A percentile compares a stretch with the other conserved stretches of the same genome.
phyloP scores from a whole-genome alignment of 2,113 vertebrate genomes.

The Solea senegalensis region DNA sequence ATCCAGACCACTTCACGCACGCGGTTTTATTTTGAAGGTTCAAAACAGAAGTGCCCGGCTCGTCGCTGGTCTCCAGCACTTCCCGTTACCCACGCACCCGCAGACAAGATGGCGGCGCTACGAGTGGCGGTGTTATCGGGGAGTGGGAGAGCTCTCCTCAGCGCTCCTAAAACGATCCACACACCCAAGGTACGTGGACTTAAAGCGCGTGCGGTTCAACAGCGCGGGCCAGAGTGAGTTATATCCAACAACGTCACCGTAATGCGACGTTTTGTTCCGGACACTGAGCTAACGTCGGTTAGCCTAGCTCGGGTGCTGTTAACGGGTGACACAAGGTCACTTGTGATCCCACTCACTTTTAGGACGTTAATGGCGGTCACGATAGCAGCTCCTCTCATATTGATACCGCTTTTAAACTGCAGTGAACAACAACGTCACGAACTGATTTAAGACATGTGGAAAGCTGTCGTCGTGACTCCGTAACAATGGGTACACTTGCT shows the following conservation, averaged over 20 bases:
- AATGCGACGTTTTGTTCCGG: not conserved
- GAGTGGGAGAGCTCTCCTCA: conserved; percentile 75
- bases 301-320: conserved; percentile 17
- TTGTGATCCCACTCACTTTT: not conserved
- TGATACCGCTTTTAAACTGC: rapidly evolving
- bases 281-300: conserved; percentile 5
- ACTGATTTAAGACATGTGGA: too few relatives aligned
- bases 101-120: conserved; percentile 82
- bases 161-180: conserved; percentile 60
- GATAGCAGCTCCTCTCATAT: rapidly evolving
- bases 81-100: not conserved
- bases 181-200: conserved; percentile 67
- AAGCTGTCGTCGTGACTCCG: too few relatives aligned
- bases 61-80: too few relatives aligned
- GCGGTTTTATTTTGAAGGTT: too few relatives aligned
- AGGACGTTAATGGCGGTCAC: rapidly evolving
- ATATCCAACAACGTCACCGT: rapidly evolving
- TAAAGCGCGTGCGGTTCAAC: rapidly evolving
- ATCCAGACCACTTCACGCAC: too few relatives aligned
- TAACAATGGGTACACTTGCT: too few relatives aligned
- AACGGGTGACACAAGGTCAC: conserved; percentile 73
- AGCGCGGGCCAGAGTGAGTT: rapidly evolving
- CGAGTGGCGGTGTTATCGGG: conserved; percentile 72
- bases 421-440: too few relatives aligned
- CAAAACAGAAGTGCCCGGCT: too few relatives aligned